Base-by-base conservation (phyloP, 2,113 vertebrate genomes). In the Ammodytes marinus region DNA sequence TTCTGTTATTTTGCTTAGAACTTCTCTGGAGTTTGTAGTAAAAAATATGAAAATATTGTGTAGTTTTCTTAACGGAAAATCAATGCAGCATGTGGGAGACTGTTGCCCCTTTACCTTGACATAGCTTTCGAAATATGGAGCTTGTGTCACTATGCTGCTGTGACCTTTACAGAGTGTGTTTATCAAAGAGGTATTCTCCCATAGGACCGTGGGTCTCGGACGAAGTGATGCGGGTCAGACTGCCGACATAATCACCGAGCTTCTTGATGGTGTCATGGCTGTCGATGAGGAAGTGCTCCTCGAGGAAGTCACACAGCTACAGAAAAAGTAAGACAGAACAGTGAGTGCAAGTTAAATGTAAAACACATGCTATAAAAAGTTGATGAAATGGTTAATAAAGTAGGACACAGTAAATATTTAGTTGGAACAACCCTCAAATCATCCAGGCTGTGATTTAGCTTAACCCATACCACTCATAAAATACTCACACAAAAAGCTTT, bases 181-280 rank as follows among this genome's bases (percentile, higher is more conserved):
- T 95, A 82, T 96, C 94, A 69, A 95, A 95, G 59, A 95, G 93
- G 83, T 95, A 96, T 83, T 95, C 95, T 84, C 93, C 95, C 94
- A 95, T 92, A 27, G 75, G 0, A 1, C 91, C 92, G 0, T 92
- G 72, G 0, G 80, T 68, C 45, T 93, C 93, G 2, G 91, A 88
- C 0, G 84, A 57, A 8, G 74, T 72, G 43, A 95, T 73, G 35
- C 90, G 90, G 19, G 82, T 80, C 77, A 96, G 88, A 46, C 90
- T 95, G 77, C 92, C 71, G 0, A 82, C 4, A 52, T 94, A 85
- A 46, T 96, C 94, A 0, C 95, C 94, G 57, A 95, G 86, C 67
- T 89, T 92, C 88, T 96, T 95, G 79, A 95, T 94, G 85, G 88
- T 88, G 3, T 95, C 93, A 3, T 95, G 90, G 85, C 93, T 94